Base-by-base conservation (phyloP, 1,140 invertebrate species). In the Neotoxoptera formosana region DNA sequence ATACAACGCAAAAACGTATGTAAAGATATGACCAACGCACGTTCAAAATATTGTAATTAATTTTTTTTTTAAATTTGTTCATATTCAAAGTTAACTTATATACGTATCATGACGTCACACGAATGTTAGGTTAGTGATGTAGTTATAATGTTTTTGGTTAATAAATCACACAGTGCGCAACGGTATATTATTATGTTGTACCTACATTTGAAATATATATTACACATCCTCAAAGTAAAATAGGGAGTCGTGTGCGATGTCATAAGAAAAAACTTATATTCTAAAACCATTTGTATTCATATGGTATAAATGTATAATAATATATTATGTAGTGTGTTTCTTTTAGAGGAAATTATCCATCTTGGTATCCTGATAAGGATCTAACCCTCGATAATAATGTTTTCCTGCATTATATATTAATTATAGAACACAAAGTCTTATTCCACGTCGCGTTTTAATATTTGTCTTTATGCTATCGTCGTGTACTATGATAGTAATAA, bases 381-480 rank as follows among this genome's bases (percentile, higher is more conserved):
- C 91, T 93, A 93, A 93, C 81, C 81, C 91, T 93, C 81, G n/a
- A 48, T 92, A 45, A 48, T 92, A 92, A 56, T 93, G 56, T 11
- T 93, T 93, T 93, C 81, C 91, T 93, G 81, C 81, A 30, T 86
- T 9, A n/a, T 93, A 93, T 86, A n/a, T n/a, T n/a, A n/a, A n/a
- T 86, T 56, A 93, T 86, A 56, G 81, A 93, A 86, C 23, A 53
- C 34, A 6, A 84, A 83, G n/a, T 34, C n/a, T 0, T 51, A 3
- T 25, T 36, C 20, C 48, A 14, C n/a, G 25, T 25, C 7, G 11
- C 48, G 34, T 36, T 89, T 36, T 23, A 48, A 34, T 36, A 53
- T 47, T 86, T 41, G 81, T 83, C n/a, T n/a, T 76, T 34, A 83
- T 45, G 2, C 17, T 36, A 25, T 30, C 23, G 30, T 17, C 25